These are phyloP conservation scores for Balaeniceps rex DNA, from an alignment of 2,113 vertebrate species.

Conservation along the genomic window DNA sequence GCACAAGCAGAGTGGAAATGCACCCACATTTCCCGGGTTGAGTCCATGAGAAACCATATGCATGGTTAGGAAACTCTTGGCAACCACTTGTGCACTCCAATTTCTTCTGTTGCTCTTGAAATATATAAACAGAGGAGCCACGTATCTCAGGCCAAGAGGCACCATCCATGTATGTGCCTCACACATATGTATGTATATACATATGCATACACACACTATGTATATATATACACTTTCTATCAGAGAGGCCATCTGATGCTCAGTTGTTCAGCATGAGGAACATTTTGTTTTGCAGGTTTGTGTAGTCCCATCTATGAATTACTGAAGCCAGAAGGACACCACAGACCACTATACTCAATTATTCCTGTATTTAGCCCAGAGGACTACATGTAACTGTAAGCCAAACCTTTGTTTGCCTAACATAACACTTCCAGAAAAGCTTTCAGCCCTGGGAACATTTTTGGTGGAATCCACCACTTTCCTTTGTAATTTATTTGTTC, in stretches of 20 bases:
- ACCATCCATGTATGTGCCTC: background rate
- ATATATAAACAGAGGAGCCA: background rate
- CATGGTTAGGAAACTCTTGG: background rate
- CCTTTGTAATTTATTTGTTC: background rate
- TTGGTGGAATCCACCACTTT: background rate
- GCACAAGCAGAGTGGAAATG: background rate
- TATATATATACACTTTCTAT: background rate
- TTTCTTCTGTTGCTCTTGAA: background rate
- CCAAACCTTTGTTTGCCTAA: background rate
- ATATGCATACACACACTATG: background rate
- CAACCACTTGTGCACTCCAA: background rate
- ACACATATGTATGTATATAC: background rate
- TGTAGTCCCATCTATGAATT: background rate
- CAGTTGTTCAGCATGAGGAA: background rate
- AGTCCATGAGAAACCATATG: background rate
- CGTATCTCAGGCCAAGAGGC: background rate
- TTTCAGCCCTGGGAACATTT: background rate
- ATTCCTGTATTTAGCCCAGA: background rate
- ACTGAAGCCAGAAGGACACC: background rate
- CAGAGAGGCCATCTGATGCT: background rate
- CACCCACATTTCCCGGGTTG: background rate
- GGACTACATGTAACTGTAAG: background rate
- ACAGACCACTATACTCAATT: background rate
- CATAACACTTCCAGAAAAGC: background rate
- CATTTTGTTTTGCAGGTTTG: background rate